Conservation (phyloP, 2,797 vertebrate genomes). For the Melanotaenia maccullochi region DNA sequence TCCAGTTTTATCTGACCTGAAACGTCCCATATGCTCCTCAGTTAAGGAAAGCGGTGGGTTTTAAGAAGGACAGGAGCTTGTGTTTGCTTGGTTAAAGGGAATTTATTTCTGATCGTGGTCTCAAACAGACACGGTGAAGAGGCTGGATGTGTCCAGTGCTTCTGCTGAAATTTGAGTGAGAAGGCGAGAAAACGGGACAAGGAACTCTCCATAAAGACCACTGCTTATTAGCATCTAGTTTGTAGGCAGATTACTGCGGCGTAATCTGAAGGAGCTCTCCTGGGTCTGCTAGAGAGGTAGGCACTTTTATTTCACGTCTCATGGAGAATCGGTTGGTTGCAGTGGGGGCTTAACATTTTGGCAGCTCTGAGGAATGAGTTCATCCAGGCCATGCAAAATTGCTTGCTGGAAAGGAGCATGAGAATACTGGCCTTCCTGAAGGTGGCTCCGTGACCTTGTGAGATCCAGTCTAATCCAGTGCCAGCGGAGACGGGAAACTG, state of each 20-base stretch:
- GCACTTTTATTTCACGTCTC: constrained; percentile 49
- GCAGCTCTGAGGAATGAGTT: constrained; percentile 21
- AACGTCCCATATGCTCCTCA: constrained; percentile 51
- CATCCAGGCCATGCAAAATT: constrained; percentile 58
- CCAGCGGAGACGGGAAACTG: constrained; percentile 61
- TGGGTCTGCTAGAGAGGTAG: constrained; percentile 55
- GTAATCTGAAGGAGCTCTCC: constrained; percentile 49
- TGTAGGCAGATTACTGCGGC: constrained; percentile 52
- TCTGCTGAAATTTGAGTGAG: constrained; percentile 47
- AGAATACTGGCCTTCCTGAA: constrained; percentile 60
- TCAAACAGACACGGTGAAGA: too few relatives aligned
- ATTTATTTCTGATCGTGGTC: too few relatives aligned
- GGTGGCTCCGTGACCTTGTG: constrained; percentile 58
- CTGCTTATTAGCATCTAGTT: constrained; percentile 37
- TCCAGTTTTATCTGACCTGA: constrained; percentile 66
- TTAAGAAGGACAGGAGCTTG: too few relatives aligned
- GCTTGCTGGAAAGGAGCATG: constrained; percentile 69
- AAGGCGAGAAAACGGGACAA: constrained; percentile 40
- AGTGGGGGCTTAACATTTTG: constrained; percentile 49
- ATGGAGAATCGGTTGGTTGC: constrained; percentile 66
- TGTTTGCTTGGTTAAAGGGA: too few relatives aligned
- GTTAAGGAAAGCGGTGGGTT: constrained; percentile 15
- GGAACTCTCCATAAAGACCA: too few relatives aligned
- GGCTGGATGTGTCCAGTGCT: constrained; percentile 55
- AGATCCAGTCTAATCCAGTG: constrained; percentile 68